A percentile compares a stretch with the other conserved stretches of the same genome.
Conservation (phyloP, 2,888 invertebrate genomes). For the Pristionchus japonicus region DNA sequence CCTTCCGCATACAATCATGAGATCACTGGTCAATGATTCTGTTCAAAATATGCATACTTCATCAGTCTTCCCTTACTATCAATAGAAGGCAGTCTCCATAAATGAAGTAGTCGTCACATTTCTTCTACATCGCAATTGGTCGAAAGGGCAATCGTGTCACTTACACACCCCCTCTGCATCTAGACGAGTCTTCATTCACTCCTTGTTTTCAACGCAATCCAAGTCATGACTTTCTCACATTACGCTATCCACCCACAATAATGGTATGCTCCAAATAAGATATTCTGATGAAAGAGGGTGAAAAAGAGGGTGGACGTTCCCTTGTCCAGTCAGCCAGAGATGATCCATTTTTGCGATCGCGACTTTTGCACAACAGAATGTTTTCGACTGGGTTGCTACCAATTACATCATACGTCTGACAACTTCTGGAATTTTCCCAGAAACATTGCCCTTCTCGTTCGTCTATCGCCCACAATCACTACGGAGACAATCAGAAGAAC, state of each 20-base stretch:
- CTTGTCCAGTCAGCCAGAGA: background rate
- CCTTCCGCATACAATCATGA: too few species aligned
- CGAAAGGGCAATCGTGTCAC: background rate
- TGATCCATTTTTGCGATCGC: background rate
- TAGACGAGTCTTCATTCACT: background rate
- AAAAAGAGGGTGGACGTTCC: background rate
- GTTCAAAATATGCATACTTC: background rate
- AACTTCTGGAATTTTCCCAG: background rate
- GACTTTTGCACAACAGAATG: background rate
- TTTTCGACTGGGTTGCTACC: background rate
- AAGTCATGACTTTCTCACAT: background rate
- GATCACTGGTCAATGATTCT: too few species aligned
- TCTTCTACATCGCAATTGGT: background rate
- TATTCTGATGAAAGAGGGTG: background rate
- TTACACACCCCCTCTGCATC: background rate
- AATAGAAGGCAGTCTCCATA: too few species aligned
- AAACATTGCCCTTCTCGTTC: background rate
- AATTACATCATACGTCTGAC: background rate
- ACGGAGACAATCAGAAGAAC: constrained; percentile 2
- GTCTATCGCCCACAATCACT: constrained; percentile 4
- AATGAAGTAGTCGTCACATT: background rate
- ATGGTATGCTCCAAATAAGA: background rate
- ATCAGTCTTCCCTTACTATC: background rate
- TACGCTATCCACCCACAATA: background rate
- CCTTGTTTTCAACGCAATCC: background rate